Conservation (phyloP, 2,113 vertebrate genomes). For the Meriones unguiculatus region DNA sequence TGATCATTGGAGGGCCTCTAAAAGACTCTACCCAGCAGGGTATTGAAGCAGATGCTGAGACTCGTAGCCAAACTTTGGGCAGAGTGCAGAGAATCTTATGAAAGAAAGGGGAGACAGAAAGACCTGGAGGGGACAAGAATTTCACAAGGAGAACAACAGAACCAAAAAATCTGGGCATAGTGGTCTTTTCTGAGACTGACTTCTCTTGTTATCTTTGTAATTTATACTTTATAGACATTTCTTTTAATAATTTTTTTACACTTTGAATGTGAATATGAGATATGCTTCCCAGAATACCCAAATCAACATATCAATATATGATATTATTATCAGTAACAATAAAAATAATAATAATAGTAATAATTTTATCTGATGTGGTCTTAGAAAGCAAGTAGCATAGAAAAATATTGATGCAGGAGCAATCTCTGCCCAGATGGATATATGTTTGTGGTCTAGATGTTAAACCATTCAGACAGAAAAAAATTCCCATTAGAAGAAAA, state of each 20-base stretch:
- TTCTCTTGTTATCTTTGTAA: neutral
- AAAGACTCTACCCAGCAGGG: too few species aligned
- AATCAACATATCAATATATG: neutral
- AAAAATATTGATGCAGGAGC: neutral
- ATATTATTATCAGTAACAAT: neutral
- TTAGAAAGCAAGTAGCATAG: neutral
- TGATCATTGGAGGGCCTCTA: too few species aligned
- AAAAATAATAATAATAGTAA: neutral
- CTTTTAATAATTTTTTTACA: neutral
- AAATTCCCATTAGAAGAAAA: neutral
- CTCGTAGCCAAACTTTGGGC: too few species aligned
- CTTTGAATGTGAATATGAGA: neutral
- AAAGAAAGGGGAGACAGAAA: too few species aligned
- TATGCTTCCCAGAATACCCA: neutral
- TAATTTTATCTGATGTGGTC: neutral
- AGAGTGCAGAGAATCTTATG: too few species aligned
- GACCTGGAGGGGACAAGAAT: too few species aligned
- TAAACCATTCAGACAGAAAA: neutral
- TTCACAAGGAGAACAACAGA: too few species aligned
- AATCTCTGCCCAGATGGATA: neutral
- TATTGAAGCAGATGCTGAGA: too few species aligned
- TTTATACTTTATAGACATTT: neutral
- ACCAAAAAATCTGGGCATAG: too few species aligned
- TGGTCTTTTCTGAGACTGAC: too few species aligned
- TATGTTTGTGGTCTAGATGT: neutral